These are phyloP conservation scores for Hemicentrotus pulcherrimus DNA, from an alignment of 35 echinoderm and acorn worm species.

Conservation along the genomic window DNA sequence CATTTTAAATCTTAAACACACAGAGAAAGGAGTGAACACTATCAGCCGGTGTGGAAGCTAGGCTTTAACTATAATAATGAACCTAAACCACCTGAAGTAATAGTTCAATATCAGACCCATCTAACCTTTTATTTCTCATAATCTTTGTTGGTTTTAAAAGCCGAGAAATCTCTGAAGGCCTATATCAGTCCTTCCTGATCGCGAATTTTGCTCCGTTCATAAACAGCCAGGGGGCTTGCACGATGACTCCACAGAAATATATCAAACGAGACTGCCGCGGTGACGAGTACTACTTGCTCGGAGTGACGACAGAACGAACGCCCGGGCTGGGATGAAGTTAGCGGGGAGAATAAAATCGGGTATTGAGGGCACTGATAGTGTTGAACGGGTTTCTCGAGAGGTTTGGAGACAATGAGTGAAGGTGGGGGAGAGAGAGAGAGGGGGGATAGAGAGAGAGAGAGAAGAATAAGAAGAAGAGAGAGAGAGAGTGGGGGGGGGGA, in stretches of 20 bases:
- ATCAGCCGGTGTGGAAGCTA: too few species aligned
- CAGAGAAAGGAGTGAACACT: too few species aligned
- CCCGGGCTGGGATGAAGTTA: too few species aligned
- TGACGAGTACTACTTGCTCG: background rate
- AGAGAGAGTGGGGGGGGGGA: too few species aligned
- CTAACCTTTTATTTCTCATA: background rate
- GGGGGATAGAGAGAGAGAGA: background rate
- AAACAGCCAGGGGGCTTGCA: background rate
- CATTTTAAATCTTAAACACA: too few species aligned
- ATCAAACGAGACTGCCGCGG: background rate
- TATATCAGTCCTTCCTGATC: background rate
- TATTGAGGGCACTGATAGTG: background rate
- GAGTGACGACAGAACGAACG: background rate
- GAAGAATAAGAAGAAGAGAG: background rate
- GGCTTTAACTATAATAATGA: too few species aligned
- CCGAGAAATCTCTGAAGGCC: background rate
- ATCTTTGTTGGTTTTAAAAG: background rate
- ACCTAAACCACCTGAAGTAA: background rate
- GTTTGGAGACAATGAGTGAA: background rate
- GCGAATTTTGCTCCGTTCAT: background rate
- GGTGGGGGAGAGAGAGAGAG: background rate
- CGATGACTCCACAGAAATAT: constrained; percentile 9
- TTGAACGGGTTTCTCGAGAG: background rate
- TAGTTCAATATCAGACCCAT: background rate
- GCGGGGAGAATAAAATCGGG: background rate